phyloP scores from a whole-genome alignment of 2,888 invertebrate genomes.

The Anticlea derivata region DNA sequence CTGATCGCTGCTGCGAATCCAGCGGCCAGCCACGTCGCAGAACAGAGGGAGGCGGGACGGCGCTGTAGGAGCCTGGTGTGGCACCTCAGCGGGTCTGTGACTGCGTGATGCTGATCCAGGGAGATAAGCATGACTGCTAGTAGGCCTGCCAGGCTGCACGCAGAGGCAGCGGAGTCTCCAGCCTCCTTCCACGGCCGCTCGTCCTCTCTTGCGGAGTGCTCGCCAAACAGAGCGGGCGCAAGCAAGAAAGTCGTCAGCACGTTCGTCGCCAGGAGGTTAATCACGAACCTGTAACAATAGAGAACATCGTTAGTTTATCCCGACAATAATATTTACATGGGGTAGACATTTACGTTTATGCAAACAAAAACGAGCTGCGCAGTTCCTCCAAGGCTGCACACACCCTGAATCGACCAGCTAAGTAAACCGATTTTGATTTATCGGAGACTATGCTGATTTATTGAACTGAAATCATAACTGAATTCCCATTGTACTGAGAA shows the following conservation, averaged over 20 bases:
- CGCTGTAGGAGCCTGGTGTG: constrained; percentile 77
- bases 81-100: constrained; percentile 79
- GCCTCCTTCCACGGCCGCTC: constrained; percentile 84
- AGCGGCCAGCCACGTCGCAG: constrained; percentile 81
- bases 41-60: constrained; percentile 73
- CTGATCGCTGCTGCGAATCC: constrained; percentile 65
- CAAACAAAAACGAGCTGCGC: constrained; percentile 28
- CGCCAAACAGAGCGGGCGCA: constrained; percentile 77
- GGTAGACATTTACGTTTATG: constrained; percentile 24
- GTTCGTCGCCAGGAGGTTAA: constrained; percentile 82
- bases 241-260: constrained; percentile 76
- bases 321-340: constrained; percentile 37
- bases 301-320: constrained; percentile 38
- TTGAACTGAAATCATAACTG: constrained; percentile 36
- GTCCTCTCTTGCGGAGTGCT: constrained; percentile 85
- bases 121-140: constrained; percentile 72
- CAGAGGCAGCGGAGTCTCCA: constrained; percentile 78
- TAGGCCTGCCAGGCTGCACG: constrained; percentile 67
- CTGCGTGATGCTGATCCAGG: constrained; percentile 82
- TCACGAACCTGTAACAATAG: constrained; percentile 86
- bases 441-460: constrained; percentile 38
- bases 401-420: constrained; percentile 26
- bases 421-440: constrained; percentile 35
- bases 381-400: constrained; percentile 32
- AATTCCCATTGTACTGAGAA: constrained; percentile 16